A percentile compares a stretch with the other conserved stretches of the same genome.
Evolutionary conservation across 2,113 vertebrate species (phyloP).

Genomic region (Helogale parvula): DNA sequence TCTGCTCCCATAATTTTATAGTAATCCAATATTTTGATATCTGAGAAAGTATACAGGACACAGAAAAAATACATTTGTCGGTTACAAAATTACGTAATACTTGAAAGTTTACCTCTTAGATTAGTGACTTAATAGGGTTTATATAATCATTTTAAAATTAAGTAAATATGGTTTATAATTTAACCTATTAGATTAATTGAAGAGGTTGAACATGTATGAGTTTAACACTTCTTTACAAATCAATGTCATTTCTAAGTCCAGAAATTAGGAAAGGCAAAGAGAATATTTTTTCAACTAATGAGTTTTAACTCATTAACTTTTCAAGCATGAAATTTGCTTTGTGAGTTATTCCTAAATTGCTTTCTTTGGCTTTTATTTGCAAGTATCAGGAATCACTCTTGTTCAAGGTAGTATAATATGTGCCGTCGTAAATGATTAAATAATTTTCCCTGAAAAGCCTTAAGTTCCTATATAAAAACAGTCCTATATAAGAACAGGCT

Average conservation of each 20-base stretch:
- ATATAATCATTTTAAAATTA: not conserved
- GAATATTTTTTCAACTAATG: not conserved
- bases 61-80: not conserved
- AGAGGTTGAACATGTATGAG: not conserved
- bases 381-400: not conserved
- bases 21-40: not conserved
- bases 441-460: not conserved
- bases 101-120: not conserved
- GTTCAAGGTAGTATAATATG: not conserved
- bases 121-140: not conserved
- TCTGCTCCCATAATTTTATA: not conserved
- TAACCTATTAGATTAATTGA: not conserved
- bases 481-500: not conserved
- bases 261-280: not conserved
- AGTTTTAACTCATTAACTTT: not conserved
- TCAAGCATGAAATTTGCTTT: not conserved
- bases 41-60: not conserved
- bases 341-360: not conserved
- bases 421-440: not conserved
- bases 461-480: not conserved
- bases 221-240: slow-evolving; percentile 21
- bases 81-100: not conserved
- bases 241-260: not conserved
- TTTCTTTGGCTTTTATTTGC: not conserved
- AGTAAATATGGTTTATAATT: not conserved